phyloP scores from a whole-genome alignment of 2,113 vertebrate species.

The Hepsetus odoe region DNA sequence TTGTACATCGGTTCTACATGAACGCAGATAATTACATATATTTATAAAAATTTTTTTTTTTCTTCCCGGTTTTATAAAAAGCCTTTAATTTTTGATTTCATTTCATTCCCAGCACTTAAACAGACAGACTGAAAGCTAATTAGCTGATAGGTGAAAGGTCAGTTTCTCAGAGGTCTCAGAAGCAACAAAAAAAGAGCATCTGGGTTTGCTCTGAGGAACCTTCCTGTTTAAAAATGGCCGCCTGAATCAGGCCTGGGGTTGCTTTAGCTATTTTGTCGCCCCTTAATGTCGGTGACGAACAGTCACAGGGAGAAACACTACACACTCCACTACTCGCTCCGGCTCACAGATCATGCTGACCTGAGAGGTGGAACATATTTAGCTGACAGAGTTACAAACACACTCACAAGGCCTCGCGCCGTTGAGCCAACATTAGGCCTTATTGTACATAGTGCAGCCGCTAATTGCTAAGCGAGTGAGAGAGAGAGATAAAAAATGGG shows the following conservation, averaged over 20 bases:
- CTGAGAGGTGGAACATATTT: not conserved
- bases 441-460: not conserved
- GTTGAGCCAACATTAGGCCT: not conserved
- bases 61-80: too few species aligned
- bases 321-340: not conserved
- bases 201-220: not conserved
- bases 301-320: not conserved
- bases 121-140: conserved; percentile 9
- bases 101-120: not conserved
- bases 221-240: conserved; percentile 3
- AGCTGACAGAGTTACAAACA: conserved; percentile 12
- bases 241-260: conserved; percentile 5
- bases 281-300: conserved; percentile 27
- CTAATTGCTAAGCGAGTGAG: not conserved
- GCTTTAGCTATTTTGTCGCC: not conserved
- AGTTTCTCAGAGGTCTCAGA: not conserved
- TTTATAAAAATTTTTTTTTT: too few species aligned
- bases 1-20: too few species aligned
- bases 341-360: conserved; percentile 11
- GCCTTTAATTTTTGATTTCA: too few species aligned
- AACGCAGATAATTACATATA: too few species aligned
- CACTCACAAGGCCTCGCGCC: not conserved
- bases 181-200: not conserved
- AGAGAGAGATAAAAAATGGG: not conserved
- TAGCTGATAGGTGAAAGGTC: conserved; percentile 25